phyloP scores from a whole-genome alignment of 2,888 invertebrate species.

The Stenolophus ochropezus region DNA sequence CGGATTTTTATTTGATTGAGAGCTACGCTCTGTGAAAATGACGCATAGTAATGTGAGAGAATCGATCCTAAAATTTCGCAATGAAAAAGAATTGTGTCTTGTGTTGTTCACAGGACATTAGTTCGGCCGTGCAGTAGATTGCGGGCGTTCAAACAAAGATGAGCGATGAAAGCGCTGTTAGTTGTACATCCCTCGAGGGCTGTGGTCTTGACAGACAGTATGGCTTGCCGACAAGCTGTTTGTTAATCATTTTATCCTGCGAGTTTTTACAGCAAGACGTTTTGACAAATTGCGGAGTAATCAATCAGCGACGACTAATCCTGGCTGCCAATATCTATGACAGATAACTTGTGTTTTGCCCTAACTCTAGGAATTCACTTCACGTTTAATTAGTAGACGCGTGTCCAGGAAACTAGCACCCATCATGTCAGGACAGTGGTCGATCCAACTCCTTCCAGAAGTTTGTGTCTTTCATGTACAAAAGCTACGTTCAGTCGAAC shows the following conservation, averaged over 20 bases:
- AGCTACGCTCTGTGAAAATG: not conserved
- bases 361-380: conserved; percentile 13
- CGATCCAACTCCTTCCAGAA: too few species aligned
- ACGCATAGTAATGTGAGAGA: conserved; percentile 30
- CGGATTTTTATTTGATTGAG: conserved; percentile 53
- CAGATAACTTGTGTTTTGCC: conserved; percentile 50
- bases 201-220: not conserved
- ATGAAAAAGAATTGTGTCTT: not conserved
- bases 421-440: too few species aligned
- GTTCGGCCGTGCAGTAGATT: not conserved
- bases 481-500: too few species aligned
- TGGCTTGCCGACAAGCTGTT: not conserved
- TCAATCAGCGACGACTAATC: conserved; percentile 50
- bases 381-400: conserved; percentile 9
- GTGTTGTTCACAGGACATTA: not conserved
- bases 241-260: conserved; percentile 25
- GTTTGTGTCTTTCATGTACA: too few species aligned
- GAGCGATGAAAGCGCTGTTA: not conserved
- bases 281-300: conserved; percentile 47
- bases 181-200: not conserved
- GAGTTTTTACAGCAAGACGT: conserved; percentile 25
- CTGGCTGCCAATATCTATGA: conserved; percentile 46
- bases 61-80: not conserved
- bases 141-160: not conserved
- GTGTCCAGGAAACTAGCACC: not conserved